Evolutionary conservation across 2,797 vertebrate species (phyloP), one percentile per base, ranked within the genome.

Genomic region (Graptemys geographica): DNA sequence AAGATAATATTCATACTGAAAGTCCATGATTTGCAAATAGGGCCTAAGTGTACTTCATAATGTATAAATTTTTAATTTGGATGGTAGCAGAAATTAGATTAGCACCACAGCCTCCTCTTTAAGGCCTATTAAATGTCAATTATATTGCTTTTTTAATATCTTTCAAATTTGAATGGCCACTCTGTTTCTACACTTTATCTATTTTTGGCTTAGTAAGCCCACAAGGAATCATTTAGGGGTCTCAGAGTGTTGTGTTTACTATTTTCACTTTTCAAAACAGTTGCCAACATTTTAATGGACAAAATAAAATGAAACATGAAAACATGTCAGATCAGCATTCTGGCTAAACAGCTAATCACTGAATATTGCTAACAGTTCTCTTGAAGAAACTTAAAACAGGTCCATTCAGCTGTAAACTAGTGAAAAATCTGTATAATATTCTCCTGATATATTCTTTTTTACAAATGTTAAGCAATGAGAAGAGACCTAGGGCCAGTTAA

Each of bases 281-380:
- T 86, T 89, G 76, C 55, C 56, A 87, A 83, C 33, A 90, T 83
- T 94, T 95, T 90, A 93, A 90, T 62, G 12, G 44, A 84, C 49
- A 91, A 4, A 94, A 92, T 79, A 93, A 86, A 94, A 86, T 9
- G 51, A 53, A 90, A 41, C 25, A 93, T 87, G 62, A 87, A 88
- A 91, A 93, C 89, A 82, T 4, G 90, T 87, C 52, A 84, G 90
- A 93, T 28, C 21, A 79, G 3, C 47, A 86, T 79, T 94, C n/a
- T 51, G 90, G 33, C 15, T 91, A 88, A 94, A 95, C 11, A 87
- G 25, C 0, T 88, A 2, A 74, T 82, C 56, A 41, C 86, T 90
- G 86, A 19, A 41, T 53, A 80, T 47, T 90, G 11, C 2, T 87
- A 59, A 96, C 90, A 95, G 53, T 59, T n/a, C 7, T 84, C 49